Conservation (phyloP, 2,888 invertebrate genomes). For the Drosophila quasianomalipes region DNA sequence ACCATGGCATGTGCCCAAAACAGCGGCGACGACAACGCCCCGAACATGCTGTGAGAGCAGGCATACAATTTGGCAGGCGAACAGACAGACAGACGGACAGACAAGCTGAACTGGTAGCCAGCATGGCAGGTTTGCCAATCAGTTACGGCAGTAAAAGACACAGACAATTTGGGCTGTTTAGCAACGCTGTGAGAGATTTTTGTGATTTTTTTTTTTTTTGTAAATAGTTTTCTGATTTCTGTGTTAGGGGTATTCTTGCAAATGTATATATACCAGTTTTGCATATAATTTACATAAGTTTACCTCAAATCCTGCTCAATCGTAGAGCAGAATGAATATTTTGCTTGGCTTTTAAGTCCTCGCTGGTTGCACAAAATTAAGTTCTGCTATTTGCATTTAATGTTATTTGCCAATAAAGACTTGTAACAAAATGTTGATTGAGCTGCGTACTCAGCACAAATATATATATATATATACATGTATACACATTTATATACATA, state of each 20-base stretch:
- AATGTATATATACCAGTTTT: conserved; percentile 2
- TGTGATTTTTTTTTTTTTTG: conserved; percentile 15
- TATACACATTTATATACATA: neutral
- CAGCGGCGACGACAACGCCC: conserved; percentile 56
- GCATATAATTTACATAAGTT: conserved; percentile 1
- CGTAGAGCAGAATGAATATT: neutral
- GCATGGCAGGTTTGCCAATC: conserved; percentile 44
- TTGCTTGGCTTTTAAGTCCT: neutral
- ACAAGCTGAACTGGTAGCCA: conserved; percentile 32
- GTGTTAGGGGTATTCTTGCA: conserved; percentile 17
- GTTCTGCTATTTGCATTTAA: neutral
- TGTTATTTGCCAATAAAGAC: neutral
- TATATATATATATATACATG: neutral
- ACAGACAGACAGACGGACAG: conserved; percentile 10
- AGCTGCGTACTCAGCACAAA: conserved; percentile 43
- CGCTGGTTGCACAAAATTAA: neutral
- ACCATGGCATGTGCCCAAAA: conserved; percentile 61
- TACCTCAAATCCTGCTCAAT: neutral
- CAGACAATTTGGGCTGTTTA: conserved; percentile 66
- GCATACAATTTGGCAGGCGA: conserved; percentile 9
- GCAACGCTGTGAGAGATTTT: conserved; percentile 55
- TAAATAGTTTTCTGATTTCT: conserved; percentile 33
- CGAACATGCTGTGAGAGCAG: conserved; percentile 57
- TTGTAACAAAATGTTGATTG: conserved; percentile 12
- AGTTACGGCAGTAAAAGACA: conserved; percentile 45